phyloP scores from a whole-genome alignment of 2,888 invertebrate species.

The Habrosyne pyritoides region DNA sequence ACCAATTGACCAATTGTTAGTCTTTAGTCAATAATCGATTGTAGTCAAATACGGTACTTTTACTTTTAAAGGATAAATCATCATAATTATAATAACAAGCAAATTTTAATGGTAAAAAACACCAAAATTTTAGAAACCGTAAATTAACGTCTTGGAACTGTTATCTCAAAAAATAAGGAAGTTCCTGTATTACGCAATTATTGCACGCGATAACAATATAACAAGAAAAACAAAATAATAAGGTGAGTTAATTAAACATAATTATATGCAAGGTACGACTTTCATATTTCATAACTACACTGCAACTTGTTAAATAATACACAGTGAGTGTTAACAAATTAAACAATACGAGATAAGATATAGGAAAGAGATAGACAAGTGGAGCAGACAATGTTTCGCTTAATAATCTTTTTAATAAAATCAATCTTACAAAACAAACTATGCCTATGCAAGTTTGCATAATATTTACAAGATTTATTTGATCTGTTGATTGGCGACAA shows the following conservation, averaged over 20 bases:
- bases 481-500: background rate
- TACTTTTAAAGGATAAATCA: too few species aligned
- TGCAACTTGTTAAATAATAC: background rate
- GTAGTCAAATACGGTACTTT: too few species aligned
- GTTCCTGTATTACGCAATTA: conserved; percentile 3
- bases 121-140: background rate
- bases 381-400: background rate
- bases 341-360: background rate
- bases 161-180: background rate
- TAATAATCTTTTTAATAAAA: background rate
- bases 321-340: background rate
- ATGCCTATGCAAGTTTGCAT: background rate
- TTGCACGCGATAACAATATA: conserved; percentile 8
- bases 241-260: conserved; percentile 7
- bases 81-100: too few species aligned
- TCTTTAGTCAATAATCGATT: too few species aligned
- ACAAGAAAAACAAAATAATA: conserved; percentile 9
- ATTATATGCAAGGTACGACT: background rate
- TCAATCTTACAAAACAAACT: background rate
- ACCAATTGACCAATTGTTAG: too few species aligned
- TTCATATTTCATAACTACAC: conserved; percentile 3
- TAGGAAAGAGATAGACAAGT: background rate
- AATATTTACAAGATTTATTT: background rate
- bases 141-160: background rate
- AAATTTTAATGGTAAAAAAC: too few species aligned